phyloP scores from a whole-genome alignment of 2,888 invertebrate genomes.

The Venusia cambrica region DNA sequence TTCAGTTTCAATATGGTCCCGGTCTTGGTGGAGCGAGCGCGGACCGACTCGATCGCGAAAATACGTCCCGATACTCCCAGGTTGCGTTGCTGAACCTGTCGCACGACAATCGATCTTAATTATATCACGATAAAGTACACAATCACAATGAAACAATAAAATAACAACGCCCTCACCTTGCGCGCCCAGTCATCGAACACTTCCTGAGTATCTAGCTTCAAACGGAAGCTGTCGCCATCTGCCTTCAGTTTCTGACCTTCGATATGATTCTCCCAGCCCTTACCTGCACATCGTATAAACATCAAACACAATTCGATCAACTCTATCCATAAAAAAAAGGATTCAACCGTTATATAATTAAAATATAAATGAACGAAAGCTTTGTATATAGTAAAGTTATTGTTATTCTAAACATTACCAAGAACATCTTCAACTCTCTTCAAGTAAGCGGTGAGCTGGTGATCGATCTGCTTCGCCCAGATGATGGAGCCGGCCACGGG shows the following conservation, averaged over 20 bases:
- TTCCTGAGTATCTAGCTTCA: constrained; percentile 97
- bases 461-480: constrained; percentile 99
- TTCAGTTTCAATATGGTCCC: constrained; percentile 93
- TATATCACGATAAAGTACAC: not conserved
- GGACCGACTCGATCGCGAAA: constrained; percentile 93
- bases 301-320: too few species aligned
- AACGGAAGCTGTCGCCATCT: constrained; percentile 98
- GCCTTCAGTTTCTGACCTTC: constrained; percentile 98
- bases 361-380: too few species aligned
- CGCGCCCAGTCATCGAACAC: constrained; percentile 99
- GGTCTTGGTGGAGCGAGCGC: constrained; percentile 88
- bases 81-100: constrained; percentile 92
- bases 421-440: constrained; percentile 98
- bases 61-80: constrained; percentile 96
- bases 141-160: not conserved
- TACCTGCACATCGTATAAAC: too few species aligned
- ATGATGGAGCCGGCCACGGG: constrained; percentile 99
- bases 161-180: constrained; percentile 72
- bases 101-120: constrained; percentile 17
- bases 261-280: constrained; percentile 99
- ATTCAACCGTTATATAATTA: too few species aligned
- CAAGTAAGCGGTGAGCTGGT: constrained; percentile 97
- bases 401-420: too few species aligned
- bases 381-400: too few species aligned
- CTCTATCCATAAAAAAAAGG: too few species aligned